These are phyloP conservation scores for Cyclina sinensis DNA, from an alignment of 1,140 invertebrate species.

Conservation along the genomic window DNA sequence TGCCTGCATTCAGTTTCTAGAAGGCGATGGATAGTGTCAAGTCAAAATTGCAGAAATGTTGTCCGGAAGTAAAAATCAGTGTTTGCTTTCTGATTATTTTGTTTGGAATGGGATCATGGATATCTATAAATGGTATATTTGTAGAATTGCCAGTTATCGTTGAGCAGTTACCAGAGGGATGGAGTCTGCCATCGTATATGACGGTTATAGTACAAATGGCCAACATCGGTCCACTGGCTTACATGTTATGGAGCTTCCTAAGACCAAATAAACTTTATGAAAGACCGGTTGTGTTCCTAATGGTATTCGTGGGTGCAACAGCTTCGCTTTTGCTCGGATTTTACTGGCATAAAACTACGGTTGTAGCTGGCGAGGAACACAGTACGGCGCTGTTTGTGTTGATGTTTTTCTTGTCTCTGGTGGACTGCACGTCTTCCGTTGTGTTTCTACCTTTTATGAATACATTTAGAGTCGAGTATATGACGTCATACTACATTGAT, in stretches of 20 bases:
- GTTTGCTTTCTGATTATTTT: slow-evolving; percentile 88
- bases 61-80: slow-evolving; percentile 72
- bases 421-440: slow-evolving; percentile 97
- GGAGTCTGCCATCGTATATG: slow-evolving; percentile 95
- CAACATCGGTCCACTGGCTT: slow-evolving; percentile 93
- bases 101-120: slow-evolving; percentile 96
- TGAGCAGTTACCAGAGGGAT: slow-evolving; percentile 92
- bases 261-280: slow-evolving; percentile 87
- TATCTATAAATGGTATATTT: slow-evolving; percentile 96
- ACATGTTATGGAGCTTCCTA: slow-evolving; percentile 88
- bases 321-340: slow-evolving; percentile 91
- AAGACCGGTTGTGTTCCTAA: slow-evolving; percentile 89
- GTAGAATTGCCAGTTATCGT: slow-evolving; percentile 96
- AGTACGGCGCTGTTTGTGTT: slow-evolving; percentile 92
- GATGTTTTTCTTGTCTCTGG: slow-evolving; percentile 93
- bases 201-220: slow-evolving; percentile 94
- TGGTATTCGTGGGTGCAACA: slow-evolving; percentile 90
- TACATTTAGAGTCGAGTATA: slow-evolving; percentile 91
- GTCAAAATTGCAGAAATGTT: slow-evolving; percentile 12
- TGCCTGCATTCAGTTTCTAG: too few species aligned
- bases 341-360: slow-evolving; percentile 91
- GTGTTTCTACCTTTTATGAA: slow-evolving; percentile 96
- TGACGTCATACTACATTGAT: slow-evolving; percentile 90
- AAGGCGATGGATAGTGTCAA: too few species aligned
- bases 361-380: slow-evolving; percentile 88